phyloP scores from a whole-genome alignment of 2,797 vertebrate species.

The Sphenodon punctatus region DNA sequence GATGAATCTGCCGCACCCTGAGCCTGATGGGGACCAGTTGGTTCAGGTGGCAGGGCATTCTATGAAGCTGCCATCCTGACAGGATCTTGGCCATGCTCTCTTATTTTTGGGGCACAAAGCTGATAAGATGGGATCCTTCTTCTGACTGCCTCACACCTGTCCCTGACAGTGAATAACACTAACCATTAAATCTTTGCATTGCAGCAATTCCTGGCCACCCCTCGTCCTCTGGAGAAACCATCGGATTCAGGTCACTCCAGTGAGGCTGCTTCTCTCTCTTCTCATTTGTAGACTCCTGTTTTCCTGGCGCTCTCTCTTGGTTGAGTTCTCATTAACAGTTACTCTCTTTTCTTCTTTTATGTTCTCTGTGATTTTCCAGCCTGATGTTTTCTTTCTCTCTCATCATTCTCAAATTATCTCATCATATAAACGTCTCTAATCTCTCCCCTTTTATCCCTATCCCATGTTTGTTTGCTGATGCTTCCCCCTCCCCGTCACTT shows the following conservation, averaged over 20 bases:
- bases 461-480: neutral
- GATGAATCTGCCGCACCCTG: too few species aligned
- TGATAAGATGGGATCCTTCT: neutral
- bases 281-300: neutral
- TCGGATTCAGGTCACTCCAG: neutral
- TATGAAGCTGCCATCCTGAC: rapidly evolving
- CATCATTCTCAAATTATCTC: neutral
- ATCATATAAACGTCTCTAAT: neutral
- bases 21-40: neutral
- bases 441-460: neutral
- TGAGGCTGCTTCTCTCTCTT: neutral
- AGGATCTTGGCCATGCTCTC: neutral
- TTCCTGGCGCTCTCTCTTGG: neutral
- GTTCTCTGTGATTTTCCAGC: neutral
- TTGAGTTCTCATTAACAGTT: neutral
- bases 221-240: neutral
- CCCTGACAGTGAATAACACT: neutral
- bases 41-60: too few species aligned
- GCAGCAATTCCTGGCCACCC: neutral
- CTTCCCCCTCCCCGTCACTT: rapidly evolving
- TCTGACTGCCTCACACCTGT: neutral
- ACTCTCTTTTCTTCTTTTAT: neutral
- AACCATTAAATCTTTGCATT: conserved; percentile 25
- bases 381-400: too few species aligned
- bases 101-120: neutral